Conservation (phyloP, 2,797 vertebrate species). For the Falco rusticolus region DNA sequence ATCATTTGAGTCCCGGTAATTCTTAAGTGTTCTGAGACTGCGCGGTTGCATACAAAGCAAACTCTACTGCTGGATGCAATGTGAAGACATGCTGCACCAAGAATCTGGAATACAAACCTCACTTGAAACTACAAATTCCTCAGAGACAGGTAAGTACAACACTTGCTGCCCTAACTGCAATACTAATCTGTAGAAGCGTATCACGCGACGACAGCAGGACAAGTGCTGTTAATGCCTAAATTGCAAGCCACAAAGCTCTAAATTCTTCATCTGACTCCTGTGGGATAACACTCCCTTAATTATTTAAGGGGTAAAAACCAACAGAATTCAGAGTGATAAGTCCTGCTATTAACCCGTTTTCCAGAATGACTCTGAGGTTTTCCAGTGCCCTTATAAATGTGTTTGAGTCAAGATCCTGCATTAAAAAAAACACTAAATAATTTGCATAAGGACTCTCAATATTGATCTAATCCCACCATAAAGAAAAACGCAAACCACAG, state of each 20-base stretch:
- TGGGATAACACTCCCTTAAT: neutral
- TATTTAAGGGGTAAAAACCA: neutral
- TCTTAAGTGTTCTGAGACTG: neutral
- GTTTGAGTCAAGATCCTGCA: neutral
- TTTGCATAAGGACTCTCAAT: neutral
- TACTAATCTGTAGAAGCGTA: neutral
- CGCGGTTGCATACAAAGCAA: neutral
- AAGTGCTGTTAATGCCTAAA: neutral
- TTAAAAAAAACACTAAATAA: neutral
- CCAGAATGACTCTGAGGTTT: fast-evolving
- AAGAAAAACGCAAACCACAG: neutral
- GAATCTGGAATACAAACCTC: neutral
- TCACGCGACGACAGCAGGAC: neutral
- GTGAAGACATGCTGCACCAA: neutral
- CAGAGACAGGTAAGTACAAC: neutral
- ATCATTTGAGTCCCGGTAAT: neutral
- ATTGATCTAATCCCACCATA: neutral
- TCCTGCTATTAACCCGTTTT: neutral
- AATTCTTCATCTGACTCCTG: neutral
- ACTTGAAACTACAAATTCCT: neutral
- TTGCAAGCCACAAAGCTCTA: neutral
- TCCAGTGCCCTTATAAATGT: neutral
- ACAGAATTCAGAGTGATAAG: neutral
- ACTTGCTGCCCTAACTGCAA: neutral
- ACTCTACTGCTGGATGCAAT: neutral